Base-by-base conservation (phyloP, 2,797 vertebrate species). In the Sebastiscus tertius region DNA sequence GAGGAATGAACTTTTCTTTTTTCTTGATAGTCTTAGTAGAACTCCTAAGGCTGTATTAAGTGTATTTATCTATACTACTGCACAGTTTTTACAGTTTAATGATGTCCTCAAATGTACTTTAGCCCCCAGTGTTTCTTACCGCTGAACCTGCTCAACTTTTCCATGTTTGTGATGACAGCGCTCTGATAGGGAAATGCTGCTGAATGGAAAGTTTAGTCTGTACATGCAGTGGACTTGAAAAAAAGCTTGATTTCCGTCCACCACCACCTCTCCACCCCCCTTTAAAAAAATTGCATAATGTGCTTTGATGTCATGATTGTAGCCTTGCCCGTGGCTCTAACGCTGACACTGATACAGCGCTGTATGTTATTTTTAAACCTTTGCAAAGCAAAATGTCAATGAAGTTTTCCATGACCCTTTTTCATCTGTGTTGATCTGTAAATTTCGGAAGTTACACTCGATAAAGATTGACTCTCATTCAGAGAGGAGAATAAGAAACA, bases 341-440 rank as follows among this genome's bases (percentile, higher is more conserved):
- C 81, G 70, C 87, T 91, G 88, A 86, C 92, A 93, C 87, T 92
- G 87, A 93, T 90, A 87, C 86, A 86, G 85, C 4, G 63, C 82
- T 84, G 75, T 66, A 79, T 85, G 94, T 93, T 96, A 95, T 95
- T 95, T 96, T 95, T 93, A 95, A 94, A 94, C 93, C 87, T 85
- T 92, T 90, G 89, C 87, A 82, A 80, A 83, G 87, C 81, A 91
- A 94, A 49, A 94, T 94, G 89, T 95, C 94, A 93, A 93, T 96
- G 87, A 86, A 89, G 91, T 93, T 95, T 94, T 95, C 93, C 93
- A 92, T 93, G 86, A 88, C 85, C 93, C 63, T 84, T 85, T 94
- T 90, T 92, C 82, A 89, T 90, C 79, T 88, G 68, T 82, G 81
- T 93, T 92, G 88, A 95, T 94, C 94, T 95, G 95, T 93, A 82